Percentiles rank a stretch among this genome's conserved stretches.
These are phyloP conservation scores for Hirundo rustica DNA, from an alignment of 2,797 vertebrate species.

Conservation along the genomic window DNA sequence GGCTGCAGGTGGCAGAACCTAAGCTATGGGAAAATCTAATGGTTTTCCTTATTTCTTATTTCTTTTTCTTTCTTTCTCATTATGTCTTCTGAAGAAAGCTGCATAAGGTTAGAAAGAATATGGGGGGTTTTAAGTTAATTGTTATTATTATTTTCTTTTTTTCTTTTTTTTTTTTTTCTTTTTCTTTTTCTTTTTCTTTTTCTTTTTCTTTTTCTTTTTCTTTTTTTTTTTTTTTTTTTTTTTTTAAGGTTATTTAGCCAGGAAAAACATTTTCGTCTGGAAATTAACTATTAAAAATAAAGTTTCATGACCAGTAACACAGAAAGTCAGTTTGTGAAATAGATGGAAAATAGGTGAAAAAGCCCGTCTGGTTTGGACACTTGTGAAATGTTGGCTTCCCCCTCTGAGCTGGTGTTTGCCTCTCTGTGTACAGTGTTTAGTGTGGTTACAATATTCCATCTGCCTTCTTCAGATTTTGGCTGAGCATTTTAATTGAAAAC, in stretches of 20 bases:
- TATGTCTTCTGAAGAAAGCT: neutral
- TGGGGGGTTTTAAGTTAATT: fast-evolving
- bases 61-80: no score
- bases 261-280: neutral
- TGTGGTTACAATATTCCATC: neutral
- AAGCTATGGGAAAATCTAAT: neutral
- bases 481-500: constrained; percentile 29
- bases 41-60: fast-evolving
- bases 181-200: neutral
- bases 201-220: neutral
- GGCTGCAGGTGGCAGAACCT: neutral
- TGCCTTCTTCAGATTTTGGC: neutral
- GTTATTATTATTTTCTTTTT: neutral
- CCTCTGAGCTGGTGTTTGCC: neutral
- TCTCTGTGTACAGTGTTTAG: neutral
- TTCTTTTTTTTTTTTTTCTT: neutral
- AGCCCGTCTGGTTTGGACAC: neutral
- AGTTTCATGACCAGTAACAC: neutral
- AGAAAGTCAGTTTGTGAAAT: neutral
- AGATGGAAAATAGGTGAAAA: neutral
- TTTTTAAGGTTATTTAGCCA: neutral
- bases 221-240: fast-evolving
- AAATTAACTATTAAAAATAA: neutral
- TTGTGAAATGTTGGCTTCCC: neutral
- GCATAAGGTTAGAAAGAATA: fast-evolving